Conservation (phyloP, 1,140 invertebrate species). For the Drosophila triauraria region DNA sequence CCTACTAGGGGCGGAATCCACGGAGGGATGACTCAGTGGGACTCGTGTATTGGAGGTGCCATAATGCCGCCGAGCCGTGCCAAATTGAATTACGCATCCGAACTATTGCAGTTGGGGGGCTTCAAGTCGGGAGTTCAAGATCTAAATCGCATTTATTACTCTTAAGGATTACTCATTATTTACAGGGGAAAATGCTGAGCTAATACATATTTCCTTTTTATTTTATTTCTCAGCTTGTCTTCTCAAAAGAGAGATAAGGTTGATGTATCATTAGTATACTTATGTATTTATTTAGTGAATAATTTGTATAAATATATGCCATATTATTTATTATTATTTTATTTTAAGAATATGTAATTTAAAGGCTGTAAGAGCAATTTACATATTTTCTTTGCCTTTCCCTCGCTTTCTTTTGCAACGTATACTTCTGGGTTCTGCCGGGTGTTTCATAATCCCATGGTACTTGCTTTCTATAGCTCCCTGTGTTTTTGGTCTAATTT, state of each 20-base stretch:
- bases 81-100: slow-evolving; percentile 48
- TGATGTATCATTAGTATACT: background rate
- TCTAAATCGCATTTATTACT: slow-evolving; percentile 37
- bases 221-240: background rate
- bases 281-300: background rate
- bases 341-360: too few species aligned
- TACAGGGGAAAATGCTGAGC: background rate
- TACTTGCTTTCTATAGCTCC: slow-evolving; percentile 10
- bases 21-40: slow-evolving; percentile 55
- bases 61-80: slow-evolving; percentile 1
- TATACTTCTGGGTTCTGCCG: background rate
- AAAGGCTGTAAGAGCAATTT: too few species aligned
- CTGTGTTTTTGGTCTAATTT: slow-evolving; percentile 37
- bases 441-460: slow-evolving; percentile 26
- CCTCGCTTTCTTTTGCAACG: background rate
- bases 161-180: background rate
- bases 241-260: background rate
- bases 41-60: slow-evolving; percentile 21
- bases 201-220: background rate
- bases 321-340: too few species aligned
- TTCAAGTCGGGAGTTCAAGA: slow-evolving; percentile 38
- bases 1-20: background rate
- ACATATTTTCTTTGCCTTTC: too few species aligned
- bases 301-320: too few species aligned
- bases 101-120: slow-evolving; percentile 23